These are phyloP conservation scores for Limenitis camilla DNA, from an alignment of 2,888 invertebrate species.

Conservation along the genomic window DNA sequence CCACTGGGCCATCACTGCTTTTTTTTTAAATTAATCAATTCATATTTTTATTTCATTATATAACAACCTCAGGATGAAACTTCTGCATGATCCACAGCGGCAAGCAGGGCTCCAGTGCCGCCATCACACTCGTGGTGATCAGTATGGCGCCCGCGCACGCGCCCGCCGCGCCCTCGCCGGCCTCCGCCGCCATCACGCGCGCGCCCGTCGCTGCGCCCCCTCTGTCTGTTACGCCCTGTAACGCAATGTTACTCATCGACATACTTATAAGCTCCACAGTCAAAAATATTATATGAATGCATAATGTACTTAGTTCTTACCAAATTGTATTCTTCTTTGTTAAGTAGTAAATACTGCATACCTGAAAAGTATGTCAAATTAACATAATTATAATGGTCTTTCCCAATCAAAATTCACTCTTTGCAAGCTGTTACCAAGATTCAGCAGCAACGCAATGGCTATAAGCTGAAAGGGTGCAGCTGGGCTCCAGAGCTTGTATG, in stretches of 20 bases:
- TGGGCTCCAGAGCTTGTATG: constrained; percentile 48
- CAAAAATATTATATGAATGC: not conserved
- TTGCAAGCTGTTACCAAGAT: constrained; percentile 37
- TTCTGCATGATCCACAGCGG: constrained; percentile 53
- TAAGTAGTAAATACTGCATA: constrained; percentile 38
- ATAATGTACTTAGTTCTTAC: constrained; percentile 32
- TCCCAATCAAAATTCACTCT: not conserved
- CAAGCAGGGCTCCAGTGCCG: constrained; percentile 61
- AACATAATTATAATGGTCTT: too few species aligned
- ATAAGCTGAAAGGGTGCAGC: constrained; percentile 54
- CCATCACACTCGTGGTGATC: constrained; percentile 59
- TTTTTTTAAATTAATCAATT: not conserved
- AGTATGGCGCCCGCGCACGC: constrained; percentile 57
- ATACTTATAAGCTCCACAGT: not conserved
- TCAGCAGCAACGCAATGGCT: constrained; percentile 38
- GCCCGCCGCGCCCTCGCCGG: constrained; percentile 29
- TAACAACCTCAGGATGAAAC: constrained; percentile 39
- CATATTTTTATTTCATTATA: too few species aligned
- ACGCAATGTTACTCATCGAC: too few species aligned
- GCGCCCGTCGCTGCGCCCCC: constrained; percentile 16
- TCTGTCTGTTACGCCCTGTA: too few species aligned
- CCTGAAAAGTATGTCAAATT: constrained; percentile 30
- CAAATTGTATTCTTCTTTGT: constrained; percentile 41
- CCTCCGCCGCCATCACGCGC: constrained; percentile 18
- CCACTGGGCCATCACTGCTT: too few species aligned